Percentiles rank a stretch among this genome's conserved stretches.
These are phyloP conservation scores for Heterodera filipjevi DNA, from an alignment of 2,888 invertebrate species.

Conservation along the genomic window DNA sequence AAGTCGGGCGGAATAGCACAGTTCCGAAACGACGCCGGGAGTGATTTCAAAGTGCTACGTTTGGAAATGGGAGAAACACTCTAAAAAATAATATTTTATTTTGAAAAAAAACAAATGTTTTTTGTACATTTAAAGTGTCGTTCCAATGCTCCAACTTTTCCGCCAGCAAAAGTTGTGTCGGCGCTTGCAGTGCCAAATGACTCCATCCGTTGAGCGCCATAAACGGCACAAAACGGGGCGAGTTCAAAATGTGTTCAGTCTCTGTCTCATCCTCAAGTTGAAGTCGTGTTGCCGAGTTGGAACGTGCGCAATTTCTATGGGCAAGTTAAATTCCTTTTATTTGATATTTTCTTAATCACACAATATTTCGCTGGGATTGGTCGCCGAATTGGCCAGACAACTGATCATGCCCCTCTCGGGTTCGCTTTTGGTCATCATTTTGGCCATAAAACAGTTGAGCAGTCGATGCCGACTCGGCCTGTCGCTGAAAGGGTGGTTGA, in stretches of 20 bases:
- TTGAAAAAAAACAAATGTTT: neutral
- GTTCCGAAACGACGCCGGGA: neutral
- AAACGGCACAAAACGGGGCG: constrained; percentile 46
- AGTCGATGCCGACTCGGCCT: constrained; percentile 28
- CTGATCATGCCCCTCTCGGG: constrained; percentile 28
- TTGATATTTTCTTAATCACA: neutral
- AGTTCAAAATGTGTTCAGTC: constrained; percentile 38
- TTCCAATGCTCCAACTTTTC: constrained; percentile 46
- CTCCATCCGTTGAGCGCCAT: constrained; percentile 43
- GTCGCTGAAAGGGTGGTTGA: constrained; percentile 32
- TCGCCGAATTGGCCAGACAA: constrained; percentile 30
- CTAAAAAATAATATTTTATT: neutral
- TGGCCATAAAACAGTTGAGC: constrained; percentile 44
- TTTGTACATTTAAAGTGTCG: constrained; percentile 35
- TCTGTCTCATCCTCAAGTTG: constrained; percentile 42
- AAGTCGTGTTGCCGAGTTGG: constrained; percentile 34
- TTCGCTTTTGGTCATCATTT: constrained; percentile 35
- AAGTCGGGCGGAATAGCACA: constrained; percentile 44
- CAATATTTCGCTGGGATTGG: neutral
- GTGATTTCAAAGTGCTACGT: neutral
- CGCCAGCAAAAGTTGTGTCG: constrained; percentile 38
- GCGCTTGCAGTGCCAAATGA: constrained; percentile 48
- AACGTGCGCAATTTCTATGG: constrained; percentile 36
- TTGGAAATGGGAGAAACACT: neutral
- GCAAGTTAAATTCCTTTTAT: neutral